Base-by-base conservation (phyloP, 1,140 invertebrate genomes). In the Steinernema feltiae region DNA sequence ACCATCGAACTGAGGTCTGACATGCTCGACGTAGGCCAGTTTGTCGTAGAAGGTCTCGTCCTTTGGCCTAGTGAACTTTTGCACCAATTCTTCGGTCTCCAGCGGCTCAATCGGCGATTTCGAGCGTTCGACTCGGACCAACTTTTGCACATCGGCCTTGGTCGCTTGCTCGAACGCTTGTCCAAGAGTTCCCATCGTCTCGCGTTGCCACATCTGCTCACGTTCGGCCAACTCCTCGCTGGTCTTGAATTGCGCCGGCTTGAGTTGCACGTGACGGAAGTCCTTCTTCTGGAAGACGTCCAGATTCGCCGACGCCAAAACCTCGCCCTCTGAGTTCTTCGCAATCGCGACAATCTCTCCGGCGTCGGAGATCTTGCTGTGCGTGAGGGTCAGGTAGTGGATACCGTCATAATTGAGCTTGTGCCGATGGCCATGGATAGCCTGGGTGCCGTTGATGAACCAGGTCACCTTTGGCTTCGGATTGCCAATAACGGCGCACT, bases 41-140 rank as follows among this genome's bases (percentile, higher is more conserved):
- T 86, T 83, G 31, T 85, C 83, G 78, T 86, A 85, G 80, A 84
- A 86, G 29, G 85, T 73, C 63, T 85, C 85, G 70, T 86, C 81
- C 31, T 79, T 81, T 32, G 80, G 41, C 12, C 79, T 70, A 15
- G 82, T 86, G 73, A 85, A 85, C 72, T 85, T 85, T 69, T 81
- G 76, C 21, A 85, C 78, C 30, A 85, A 73, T 76, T 85, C 84
- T 75, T 85, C 83, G 32, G 81, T 83, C 71, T 85, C 84, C 18
- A 85, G 46, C 31, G 83, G 85, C 41, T 86, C 84, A 31, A 85
- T 76, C 7, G 85, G 85, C 1, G 79, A 71, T 48, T 83, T 81
- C 0, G 76, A 69, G 30, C 81, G 53, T 71, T 85, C 84, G 0
- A 85, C 82, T 69, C 80, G 80, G 48, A 84, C 73, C 17, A 85